Base-by-base conservation (phyloP, 2,888 invertebrate species). In the Polyommatus icarus region DNA sequence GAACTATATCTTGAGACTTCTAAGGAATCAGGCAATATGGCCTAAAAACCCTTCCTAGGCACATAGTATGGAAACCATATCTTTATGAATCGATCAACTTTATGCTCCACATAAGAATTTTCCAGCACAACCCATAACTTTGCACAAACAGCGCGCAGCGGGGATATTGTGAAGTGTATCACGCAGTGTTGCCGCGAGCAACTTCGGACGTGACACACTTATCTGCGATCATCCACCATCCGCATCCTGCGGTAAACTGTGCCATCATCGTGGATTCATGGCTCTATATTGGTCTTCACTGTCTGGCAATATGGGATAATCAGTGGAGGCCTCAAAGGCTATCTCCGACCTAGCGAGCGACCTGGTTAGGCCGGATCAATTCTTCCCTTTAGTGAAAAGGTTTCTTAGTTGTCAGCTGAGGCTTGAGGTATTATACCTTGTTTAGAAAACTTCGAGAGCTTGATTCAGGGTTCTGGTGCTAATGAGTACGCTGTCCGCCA, bases 141-240 rank as follows among this genome's bases (percentile, higher is more conserved):
- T 67, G 3, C 15, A 32, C 6, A 15, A 71, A 12, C 61, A 29
- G n/a, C n/a, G 18, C n/a, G 50, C 61, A 29, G 18, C 32, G 29
- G 24, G 12, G 54, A 57, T 73, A 36, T 72, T 77, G 73, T 72
- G 20, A 59, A 40, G 24, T 59, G 24, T 40, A 18, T 71, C 77
- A 50, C 77, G 54, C 15, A 1, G 5, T 15, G 67, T 67, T 67
- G 10, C 29, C 12, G 67, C 67, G 3, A 32, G 71, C 71, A 71
- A 67, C 77, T 77, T 54, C 20, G 71, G 76, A 71, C 71, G 71
- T 59, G 77, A 73, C 57, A 71, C 77, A 73, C 59, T 77, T 73
- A 77, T 73, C 72, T 36, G 24, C 36, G 77, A 72, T 50, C 73
- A 72, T 57, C 57, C 71, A 54, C 32, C 72, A 40, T 72, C 36